Base-by-base conservation (phyloP, 1,140 invertebrate species). In the Reticulitermes speratus region DNA sequence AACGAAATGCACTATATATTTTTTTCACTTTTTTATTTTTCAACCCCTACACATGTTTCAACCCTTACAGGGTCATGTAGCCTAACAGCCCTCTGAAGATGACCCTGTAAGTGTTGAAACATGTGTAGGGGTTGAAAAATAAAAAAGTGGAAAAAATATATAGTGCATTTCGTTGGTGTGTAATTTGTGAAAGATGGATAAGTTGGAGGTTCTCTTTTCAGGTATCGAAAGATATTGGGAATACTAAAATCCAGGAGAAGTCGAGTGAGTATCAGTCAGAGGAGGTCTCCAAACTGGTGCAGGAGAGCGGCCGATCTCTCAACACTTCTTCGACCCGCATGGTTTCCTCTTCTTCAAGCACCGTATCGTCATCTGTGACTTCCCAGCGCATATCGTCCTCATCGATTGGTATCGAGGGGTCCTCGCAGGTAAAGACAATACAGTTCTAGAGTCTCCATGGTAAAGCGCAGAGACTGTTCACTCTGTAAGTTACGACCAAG, bases 371-470 rank as follows among this genome's bases (percentile, higher is more conserved):
- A 25, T 75, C 65, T 14, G 65, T 75, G n/a, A 75, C 65, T 25
- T 9, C 65, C 3, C 25, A 75, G 65, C 65, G n/a, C 25, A 25
- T 75, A 25, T 75, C 65, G 0, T 75, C 65, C 25, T n/a, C 65
- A 9, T 75, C 65, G 25, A 75, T 75, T 9, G 65, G 65, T 30
- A 30, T 75, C 65, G 65, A 75, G n/a, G 25, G 25, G 25, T 75
- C 65, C 25, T 19, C 52, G 52, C 65, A 75, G 65, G 65, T 75
- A 75, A 75, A 75, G 65, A 75, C 65, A 75, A 75, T 75, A 30
- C 8, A 75, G 65, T 75, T 75, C 65, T 75, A 75, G n/a, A 12
- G 65, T 55, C 52, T 55, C 52, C 14, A 55, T 21, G 52, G 52
- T 1, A 55, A 55, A 16, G 52, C 52, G 16, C 1, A 55, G 16